phyloP scores from a whole-genome alignment of 2,888 invertebrate genomes.

The Punctoribates punctum region DNA sequence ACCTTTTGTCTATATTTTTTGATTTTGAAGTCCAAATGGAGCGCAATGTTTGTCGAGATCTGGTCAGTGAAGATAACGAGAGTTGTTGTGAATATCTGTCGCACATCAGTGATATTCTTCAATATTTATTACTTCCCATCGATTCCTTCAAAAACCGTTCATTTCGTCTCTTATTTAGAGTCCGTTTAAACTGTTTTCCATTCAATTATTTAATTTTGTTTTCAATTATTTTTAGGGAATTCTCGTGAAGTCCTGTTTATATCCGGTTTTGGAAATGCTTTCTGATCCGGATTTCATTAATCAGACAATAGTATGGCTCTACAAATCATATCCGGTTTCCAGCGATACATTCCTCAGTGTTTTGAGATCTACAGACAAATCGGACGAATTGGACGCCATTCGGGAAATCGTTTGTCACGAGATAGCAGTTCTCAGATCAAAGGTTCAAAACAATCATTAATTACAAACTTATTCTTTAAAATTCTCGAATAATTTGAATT shows the following conservation, averaged over 20 bases:
- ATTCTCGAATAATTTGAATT: neutral
- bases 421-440: slow-evolving; percentile 67
- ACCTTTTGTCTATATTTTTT: slow-evolving; percentile 75
- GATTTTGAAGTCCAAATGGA: slow-evolving; percentile 84
- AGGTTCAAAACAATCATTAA: neutral
- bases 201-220: slow-evolving; percentile 37
- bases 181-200: slow-evolving; percentile 50
- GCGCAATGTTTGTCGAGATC: slow-evolving; percentile 72
- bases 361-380: slow-evolving; percentile 70
- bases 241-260: slow-evolving; percentile 67
- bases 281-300: slow-evolving; percentile 90
- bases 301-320: slow-evolving; percentile 64
- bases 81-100: slow-evolving; percentile 54
- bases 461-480: neutral
- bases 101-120: slow-evolving; percentile 66
- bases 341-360: slow-evolving; percentile 77
- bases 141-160: slow-evolving; percentile 80
- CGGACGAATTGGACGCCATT: slow-evolving; percentile 77
- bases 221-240: slow-evolving; percentile 62
- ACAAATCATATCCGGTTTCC: slow-evolving; percentile 68
- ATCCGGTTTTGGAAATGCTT: slow-evolving; percentile 67
- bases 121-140: slow-evolving; percentile 76
- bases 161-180: slow-evolving; percentile 60
- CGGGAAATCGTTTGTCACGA: slow-evolving; percentile 74
- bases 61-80: slow-evolving; percentile 64